These are phyloP conservation scores for Apamea crenata DNA, from an alignment of 2,888 invertebrate genomes.

Conservation along the genomic window DNA sequence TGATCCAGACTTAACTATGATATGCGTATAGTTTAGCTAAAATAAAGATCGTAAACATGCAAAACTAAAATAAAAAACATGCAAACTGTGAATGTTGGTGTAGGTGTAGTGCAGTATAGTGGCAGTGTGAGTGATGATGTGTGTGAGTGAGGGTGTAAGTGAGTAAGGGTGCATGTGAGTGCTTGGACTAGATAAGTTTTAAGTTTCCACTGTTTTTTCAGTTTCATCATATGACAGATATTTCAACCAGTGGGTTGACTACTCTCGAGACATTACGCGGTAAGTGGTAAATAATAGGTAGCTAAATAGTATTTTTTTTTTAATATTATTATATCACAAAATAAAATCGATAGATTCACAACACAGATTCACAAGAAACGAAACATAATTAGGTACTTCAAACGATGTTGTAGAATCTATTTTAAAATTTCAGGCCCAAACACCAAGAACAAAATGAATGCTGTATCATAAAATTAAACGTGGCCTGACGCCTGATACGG, in stretches of 20 bases:
- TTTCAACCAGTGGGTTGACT: background rate
- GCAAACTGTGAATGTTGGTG: too few species aligned
- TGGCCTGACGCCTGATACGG: conserved; percentile 32
- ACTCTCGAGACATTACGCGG: background rate
- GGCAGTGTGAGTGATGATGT: too few species aligned
- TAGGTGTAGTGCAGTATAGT: too few species aligned
- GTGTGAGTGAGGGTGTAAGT: too few species aligned
- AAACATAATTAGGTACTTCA: background rate
- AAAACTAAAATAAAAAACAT: too few species aligned
- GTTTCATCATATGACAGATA: background rate
- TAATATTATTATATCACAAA: background rate
- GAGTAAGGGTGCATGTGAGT: too few species aligned
- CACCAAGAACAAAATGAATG: conserved; percentile 33
- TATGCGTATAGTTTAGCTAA: too few species aligned
- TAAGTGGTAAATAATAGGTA: too few species aligned
- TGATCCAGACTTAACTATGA: too few species aligned
- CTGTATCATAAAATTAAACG: conserved; percentile 36
- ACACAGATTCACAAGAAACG: conserved; percentile 1
- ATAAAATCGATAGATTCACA: background rate
- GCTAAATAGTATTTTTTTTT: too few species aligned
- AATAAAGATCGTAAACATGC: too few species aligned
- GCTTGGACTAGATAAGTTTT: too few species aligned
- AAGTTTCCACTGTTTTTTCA: background rate
- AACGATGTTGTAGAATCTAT: background rate
- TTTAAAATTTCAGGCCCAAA: background rate